Conservation (phyloP, 2,113 vertebrate genomes). For the Elephas maximus region DNA sequence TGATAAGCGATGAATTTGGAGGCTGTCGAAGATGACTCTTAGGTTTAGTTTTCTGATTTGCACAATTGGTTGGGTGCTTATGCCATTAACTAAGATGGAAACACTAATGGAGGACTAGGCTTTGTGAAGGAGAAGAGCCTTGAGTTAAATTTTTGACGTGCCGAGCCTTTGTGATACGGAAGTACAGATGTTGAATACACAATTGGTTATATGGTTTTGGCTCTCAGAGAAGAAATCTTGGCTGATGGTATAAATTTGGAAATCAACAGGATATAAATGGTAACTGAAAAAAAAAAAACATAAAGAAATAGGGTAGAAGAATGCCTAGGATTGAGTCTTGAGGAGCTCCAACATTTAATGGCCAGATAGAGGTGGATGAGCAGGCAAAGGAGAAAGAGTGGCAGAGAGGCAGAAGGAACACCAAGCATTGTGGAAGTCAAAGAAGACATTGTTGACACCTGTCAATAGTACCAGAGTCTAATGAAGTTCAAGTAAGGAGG, state of each 20-base stretch:
- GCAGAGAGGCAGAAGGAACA: neutral
- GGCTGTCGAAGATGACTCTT: neutral
- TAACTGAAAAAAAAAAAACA: neutral
- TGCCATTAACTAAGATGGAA: neutral
- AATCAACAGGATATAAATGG: neutral
- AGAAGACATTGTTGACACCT: neutral
- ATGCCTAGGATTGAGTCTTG: neutral
- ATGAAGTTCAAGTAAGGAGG: neutral
- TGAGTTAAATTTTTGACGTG: neutral
- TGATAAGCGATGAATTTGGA: neutral
- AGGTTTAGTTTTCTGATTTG: neutral
- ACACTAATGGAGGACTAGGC: neutral
- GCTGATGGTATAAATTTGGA: neutral
- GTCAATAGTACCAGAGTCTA: neutral
- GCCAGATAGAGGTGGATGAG: neutral
- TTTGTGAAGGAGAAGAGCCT: neutral
- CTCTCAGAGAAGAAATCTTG: neutral
- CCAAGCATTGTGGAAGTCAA: neutral
- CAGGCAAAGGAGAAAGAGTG: neutral
- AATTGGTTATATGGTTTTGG: neutral
- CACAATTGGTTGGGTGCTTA: neutral
- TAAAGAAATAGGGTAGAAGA: neutral
- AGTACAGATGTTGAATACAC: neutral
- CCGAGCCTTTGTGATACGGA: neutral
- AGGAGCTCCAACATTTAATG: neutral